A percentile compares a stretch with the other conserved stretches of the same genome.
Conservation (phyloP, 2,113 vertebrate genomes). For the Etheostoma cragini region DNA sequence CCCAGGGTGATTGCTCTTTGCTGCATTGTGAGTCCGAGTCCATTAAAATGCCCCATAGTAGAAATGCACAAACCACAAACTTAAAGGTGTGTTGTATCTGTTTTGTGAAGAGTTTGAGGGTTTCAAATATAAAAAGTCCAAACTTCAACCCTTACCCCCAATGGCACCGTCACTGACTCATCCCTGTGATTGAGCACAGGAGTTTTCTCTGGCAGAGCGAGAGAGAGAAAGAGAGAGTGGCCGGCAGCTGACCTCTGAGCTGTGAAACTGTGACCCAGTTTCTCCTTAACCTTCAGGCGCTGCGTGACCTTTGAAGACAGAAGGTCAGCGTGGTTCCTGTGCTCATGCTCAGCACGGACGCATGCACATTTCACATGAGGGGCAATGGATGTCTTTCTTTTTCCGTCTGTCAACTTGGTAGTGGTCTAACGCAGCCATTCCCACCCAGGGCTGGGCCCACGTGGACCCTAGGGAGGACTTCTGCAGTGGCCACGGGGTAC, state of each 20-base stretch:
- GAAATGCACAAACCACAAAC: not conserved
- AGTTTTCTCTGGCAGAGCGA: not conserved
- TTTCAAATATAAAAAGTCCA: not conserved
- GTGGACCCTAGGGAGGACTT: too few species aligned
- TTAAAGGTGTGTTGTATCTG: not conserved
- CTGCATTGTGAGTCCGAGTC: not conserved
- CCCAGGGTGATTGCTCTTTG: constrained; percentile 5
- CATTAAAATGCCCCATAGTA: not conserved
- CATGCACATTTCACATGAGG: constrained; percentile 16
- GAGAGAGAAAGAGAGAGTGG: constrained; percentile 12
- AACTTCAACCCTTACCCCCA: not conserved
- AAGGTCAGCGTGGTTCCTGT: constrained; percentile 47
- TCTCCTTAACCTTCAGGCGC: constrained; percentile 63
- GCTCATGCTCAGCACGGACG: constrained; percentile 33
- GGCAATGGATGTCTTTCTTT: constrained; percentile 1
- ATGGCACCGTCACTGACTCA: not conserved
- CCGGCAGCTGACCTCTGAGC: constrained; percentile 53
- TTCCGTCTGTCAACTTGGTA: constrained; percentile 6
- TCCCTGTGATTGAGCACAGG: not conserved
- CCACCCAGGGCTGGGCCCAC: too few species aligned
- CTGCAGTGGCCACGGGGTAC: too few species aligned
- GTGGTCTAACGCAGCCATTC: not conserved
- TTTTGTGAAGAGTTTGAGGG: not conserved
- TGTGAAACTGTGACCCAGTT: constrained; percentile 65
- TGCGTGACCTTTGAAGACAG: constrained; percentile 48